These are phyloP conservation scores for Dinomys branickii DNA, from an alignment of 2,113 vertebrate genomes.

Conservation along the genomic window DNA sequence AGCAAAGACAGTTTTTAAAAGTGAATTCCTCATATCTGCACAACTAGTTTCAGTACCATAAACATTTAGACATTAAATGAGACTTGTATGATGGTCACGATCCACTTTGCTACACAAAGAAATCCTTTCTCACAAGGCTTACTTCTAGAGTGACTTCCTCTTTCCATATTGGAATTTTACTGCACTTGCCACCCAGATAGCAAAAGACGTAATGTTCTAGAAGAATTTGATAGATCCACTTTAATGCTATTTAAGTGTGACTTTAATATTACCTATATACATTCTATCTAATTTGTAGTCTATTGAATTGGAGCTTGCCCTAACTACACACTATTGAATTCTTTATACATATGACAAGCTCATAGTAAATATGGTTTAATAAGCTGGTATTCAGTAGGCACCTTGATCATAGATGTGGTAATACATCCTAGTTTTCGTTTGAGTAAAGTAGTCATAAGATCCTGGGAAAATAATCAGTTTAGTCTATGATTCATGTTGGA, in stretches of 20 bases:
- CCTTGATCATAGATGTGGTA: background rate
- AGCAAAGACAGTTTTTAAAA: background rate
- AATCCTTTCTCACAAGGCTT: conserved; percentile 4
- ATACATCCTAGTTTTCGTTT: background rate
- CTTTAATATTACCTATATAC: background rate
- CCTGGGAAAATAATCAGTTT: conserved; percentile 68
- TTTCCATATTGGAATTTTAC: conserved; percentile 50
- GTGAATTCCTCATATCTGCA: background rate
- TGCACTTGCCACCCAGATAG: background rate
- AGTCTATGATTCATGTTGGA: conserved; percentile 76
- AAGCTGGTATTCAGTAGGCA: background rate
- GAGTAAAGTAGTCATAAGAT: conserved; percentile 38
- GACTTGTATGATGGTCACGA: background rate
- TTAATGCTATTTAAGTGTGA: background rate
- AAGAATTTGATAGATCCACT: conserved; percentile 5
- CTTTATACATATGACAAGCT: background rate
- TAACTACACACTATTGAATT: background rate
- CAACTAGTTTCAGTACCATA: background rate
- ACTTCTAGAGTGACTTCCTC: conserved; percentile 32
- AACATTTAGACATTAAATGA: background rate
- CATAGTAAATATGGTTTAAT: background rate
- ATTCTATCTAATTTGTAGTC: background rate
- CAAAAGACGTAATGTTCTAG: conserved; percentile 27
- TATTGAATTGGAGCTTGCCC: conserved; percentile 8
- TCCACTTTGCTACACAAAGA: background rate